These are phyloP conservation scores for Drosophila borealis DNA, from an alignment of 2,888 invertebrate species.

Conservation along the genomic window DNA sequence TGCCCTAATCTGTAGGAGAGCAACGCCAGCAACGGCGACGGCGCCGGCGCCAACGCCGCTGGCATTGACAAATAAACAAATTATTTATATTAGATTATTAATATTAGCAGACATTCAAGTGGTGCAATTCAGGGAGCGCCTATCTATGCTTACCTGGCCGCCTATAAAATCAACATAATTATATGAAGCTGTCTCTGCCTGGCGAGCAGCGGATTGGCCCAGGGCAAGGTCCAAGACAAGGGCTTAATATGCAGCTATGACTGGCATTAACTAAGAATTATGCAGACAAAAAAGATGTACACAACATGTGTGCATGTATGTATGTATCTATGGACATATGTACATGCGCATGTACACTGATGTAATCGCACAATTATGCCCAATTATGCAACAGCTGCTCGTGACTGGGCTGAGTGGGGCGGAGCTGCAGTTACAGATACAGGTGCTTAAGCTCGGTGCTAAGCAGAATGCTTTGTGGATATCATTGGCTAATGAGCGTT, in stretches of 20 bases:
- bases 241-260: conserved; percentile 38
- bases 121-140: conserved; percentile 37
- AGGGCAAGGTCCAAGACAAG: conserved; percentile 23
- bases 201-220: conserved; percentile 6
- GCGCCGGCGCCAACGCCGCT: conserved; percentile 61
- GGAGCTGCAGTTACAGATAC: conserved; percentile 32
- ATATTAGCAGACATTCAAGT: conserved; percentile 27
- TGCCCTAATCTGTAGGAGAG: conserved; percentile 63
- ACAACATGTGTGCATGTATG: conserved; percentile 6
- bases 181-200: conserved; percentile 8
- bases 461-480: conserved; percentile 58
- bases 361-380: conserved; percentile 74
- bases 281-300: conserved; percentile 45
- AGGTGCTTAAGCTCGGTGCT: conserved; percentile 48
- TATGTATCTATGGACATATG: neutral
- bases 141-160: conserved; percentile 37
- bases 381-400: conserved; percentile 71
- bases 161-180: conserved; percentile 69
- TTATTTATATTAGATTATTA: conserved; percentile 73
- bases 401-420: conserved; percentile 18
- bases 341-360: conserved; percentile 22
- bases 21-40: conserved; percentile 21
- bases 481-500: conserved; percentile 74
- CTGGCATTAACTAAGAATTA: conserved; percentile 47
- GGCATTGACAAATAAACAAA: conserved; percentile 76